phyloP scores from a whole-genome alignment of 2,113 vertebrate genomes.

The Mastomys natalensis region DNA sequence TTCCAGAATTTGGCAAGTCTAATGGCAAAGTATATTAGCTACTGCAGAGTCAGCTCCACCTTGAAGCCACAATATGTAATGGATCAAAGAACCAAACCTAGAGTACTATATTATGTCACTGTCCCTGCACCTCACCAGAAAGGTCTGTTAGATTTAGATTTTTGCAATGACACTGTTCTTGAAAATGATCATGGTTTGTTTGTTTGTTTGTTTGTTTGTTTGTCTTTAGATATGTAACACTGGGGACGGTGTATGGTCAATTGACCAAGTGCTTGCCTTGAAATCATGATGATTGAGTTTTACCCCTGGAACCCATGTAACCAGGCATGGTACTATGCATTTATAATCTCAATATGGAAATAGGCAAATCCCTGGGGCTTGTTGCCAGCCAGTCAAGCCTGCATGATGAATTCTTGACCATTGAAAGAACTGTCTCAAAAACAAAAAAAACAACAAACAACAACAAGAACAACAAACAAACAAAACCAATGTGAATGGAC shows the following conservation, averaged over 20 bases:
- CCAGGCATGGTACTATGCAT: neutral
- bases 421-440: neutral
- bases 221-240: neutral
- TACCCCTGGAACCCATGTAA: neutral
- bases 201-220: neutral
- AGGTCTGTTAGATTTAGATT: neutral
- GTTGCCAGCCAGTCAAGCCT: neutral
- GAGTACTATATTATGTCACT: neutral
- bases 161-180: neutral
- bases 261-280: neutral
- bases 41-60: neutral
- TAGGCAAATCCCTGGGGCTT: neutral
- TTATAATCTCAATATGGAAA: neutral
- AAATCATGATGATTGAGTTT: neutral
- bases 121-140: neutral
- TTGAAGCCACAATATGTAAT: neutral
- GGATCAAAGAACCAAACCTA: neutral
- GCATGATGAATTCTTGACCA: neutral
- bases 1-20: neutral
- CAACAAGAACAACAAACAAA: neutral
- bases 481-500: no score
- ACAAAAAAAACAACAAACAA: neutral
- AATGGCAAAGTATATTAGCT: neutral
- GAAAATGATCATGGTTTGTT: neutral
- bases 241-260: neutral